Base-by-base conservation (phyloP, 1,140 invertebrate species). In the Agrypnia vestita region DNA sequence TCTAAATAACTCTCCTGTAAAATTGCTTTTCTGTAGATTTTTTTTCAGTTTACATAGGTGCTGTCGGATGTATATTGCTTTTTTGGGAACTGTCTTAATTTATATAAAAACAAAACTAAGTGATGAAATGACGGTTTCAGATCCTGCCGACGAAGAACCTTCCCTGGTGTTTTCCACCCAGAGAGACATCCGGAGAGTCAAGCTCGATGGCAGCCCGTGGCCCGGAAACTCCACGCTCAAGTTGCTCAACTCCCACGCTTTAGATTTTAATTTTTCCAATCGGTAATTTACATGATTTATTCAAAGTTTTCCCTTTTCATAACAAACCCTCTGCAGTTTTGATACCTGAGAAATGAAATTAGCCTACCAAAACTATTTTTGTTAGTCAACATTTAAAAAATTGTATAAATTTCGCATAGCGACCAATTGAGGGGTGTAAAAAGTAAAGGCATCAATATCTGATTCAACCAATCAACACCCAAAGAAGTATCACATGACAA, bases 131-230 rank as follows among this genome's bases (percentile, higher is more conserved):
- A 19, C 84, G 78, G 69, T 87, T 87, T 21, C 81, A 93, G 92
- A 90, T 78, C 92, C 92, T 35, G 82, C 83, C 44, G 85, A 87
- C 69, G 88, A 90, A 84, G 86, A 88, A 51, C 85, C 91, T 7
- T 89, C 89, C 11, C 80, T 93, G 46, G 85, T 93, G 19, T 91
- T 91, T 80, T 90, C 90, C 62, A 92, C 90, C 74, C 86, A 90
- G 64, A 85, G 84, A 46, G 90, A 91, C 80, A 90, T 93, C 35
- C 85, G 88, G 80, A 87, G 91, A 69, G 85, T 92, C 11, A 87
- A 87, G 59, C 75, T 92, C 19, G 90, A 92, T 84, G 92, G 92
- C 15, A 87, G 86, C 69, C 79, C 85, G 17, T 88, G 88, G 82
- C 84, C 86, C 10, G 87, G 86, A 19, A 88, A 89, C 59, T 86